These are phyloP conservation scores for Buathra laborator DNA, from an alignment of 2,888 invertebrate species.

Conservation along the genomic window DNA sequence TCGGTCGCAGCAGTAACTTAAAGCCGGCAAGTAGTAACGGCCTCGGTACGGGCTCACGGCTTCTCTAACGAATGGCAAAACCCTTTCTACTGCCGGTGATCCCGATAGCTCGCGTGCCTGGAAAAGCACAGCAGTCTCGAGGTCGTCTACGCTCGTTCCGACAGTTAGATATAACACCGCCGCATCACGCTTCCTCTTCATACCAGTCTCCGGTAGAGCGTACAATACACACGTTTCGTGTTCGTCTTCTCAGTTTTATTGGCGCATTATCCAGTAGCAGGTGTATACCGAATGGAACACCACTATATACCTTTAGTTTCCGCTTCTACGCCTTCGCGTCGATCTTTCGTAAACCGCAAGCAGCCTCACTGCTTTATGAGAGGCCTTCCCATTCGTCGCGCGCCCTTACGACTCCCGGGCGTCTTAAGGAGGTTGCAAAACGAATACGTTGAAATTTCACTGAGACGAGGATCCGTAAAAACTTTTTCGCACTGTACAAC, in stretches of 20 bases:
- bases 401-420: not conserved
- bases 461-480: slow-evolving; percentile 5
- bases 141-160: slow-evolving; percentile 41
- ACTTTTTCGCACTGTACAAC: not conserved
- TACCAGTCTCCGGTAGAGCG: slow-evolving; percentile 14
- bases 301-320: slow-evolving; percentile 15
- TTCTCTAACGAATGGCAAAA: slow-evolving; percentile 63
- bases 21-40: slow-evolving; percentile 74
- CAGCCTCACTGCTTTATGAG: slow-evolving; percentile 11
- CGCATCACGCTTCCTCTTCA: slow-evolving; percentile 35
- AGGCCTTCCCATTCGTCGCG: slow-evolving; percentile 34
- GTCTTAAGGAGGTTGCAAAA: not conserved
- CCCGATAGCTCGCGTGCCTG: slow-evolving; percentile 58
- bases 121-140: slow-evolving; percentile 48
- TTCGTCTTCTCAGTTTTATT: slow-evolving; percentile 69
- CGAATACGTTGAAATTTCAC: not conserved
- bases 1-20: slow-evolving; percentile 79
- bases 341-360: slow-evolving; percentile 18
- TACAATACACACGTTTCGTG: slow-evolving; percentile 38
- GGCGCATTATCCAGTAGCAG: slow-evolving; percentile 65
- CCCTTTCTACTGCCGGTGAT: slow-evolving; percentile 61
- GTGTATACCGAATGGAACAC: slow-evolving; percentile 31
- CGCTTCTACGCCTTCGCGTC: slow-evolving; percentile 5
- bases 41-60: slow-evolving; percentile 56
- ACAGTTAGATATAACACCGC: slow-evolving; percentile 38